These are phyloP conservation scores for Metellina segmentata DNA, from an alignment of 2,888 invertebrate genomes.

Conservation along the genomic window DNA sequence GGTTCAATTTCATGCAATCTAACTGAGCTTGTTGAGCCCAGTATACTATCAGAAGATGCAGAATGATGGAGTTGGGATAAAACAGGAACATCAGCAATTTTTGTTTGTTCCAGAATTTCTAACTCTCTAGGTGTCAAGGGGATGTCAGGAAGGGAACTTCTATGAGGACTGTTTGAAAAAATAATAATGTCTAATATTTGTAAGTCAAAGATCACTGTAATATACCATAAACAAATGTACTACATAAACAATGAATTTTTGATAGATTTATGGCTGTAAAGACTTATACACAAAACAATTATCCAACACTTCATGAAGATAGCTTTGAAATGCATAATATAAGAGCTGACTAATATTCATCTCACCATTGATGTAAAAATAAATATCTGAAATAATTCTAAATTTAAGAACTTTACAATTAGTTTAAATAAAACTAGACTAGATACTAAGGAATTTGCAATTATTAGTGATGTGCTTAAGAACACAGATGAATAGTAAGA, in stretches of 20 bases:
- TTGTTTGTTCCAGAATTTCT: slow-evolving; percentile 81
- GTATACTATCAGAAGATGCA: slow-evolving; percentile 79
- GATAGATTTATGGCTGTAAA: background rate
- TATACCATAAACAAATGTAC: too few relatives aligned
- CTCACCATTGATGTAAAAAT: too few relatives aligned
- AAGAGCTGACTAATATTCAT: too few relatives aligned
- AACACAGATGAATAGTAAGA: too few relatives aligned
- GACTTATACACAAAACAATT: background rate
- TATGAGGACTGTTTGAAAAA: slow-evolving; percentile 64
- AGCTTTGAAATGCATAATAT: background rate
- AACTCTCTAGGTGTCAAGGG: slow-evolving; percentile 81
- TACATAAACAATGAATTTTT: background rate
- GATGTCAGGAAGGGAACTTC: slow-evolving; percentile 80
- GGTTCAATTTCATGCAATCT: slow-evolving; percentile 77
- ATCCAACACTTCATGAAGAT: background rate
- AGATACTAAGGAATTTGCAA: too few relatives aligned
- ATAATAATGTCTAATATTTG: background rate
- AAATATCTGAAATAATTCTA: too few relatives aligned
- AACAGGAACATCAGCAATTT: slow-evolving; percentile 75
- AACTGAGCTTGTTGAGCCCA: slow-evolving; percentile 77
- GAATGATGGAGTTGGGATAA: slow-evolving; percentile 78
- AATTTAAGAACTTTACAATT: too few relatives aligned
- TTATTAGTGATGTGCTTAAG: too few relatives aligned
- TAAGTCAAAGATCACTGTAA: too few relatives aligned
- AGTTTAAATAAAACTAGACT: too few relatives aligned